Base-by-base conservation (phyloP, 2,888 invertebrate species). In the Laspeyria flexula region DNA sequence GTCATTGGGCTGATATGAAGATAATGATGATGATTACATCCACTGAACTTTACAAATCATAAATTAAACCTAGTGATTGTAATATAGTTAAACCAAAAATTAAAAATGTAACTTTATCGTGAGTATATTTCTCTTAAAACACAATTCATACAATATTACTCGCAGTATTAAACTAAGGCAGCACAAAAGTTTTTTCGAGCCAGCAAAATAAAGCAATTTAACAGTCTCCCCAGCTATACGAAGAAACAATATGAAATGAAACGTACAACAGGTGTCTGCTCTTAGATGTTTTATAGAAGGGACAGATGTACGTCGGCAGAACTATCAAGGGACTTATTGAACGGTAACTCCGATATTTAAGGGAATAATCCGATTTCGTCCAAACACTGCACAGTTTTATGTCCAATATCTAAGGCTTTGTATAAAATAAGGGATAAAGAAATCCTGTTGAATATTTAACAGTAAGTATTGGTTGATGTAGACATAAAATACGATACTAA, bases 241-340 rank as follows among this genome's bases (percentile, higher is more conserved):
- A 49, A 43, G 18, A 39, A 49, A 50, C 27, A 43, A 35, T 25
- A 39, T 31, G 11, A 38, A 16, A 56, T 56, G 49, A 43, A 41
- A 34, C 12, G 39, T 27, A 60, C 71, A 66, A 66, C 65, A 66
- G 65, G 71, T 66, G 65, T 70, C 57, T 35, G 49, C 66, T 61
- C 47, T 55, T 55, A 66, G 43, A 44, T 49, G 47, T 30, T 53
- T 60, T 53, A 52, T 27, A 18, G 35, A 55, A 49, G 41, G 37
- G 65, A 55, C 43, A 18, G 27, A 64, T 27, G 43, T 44, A 43
- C 34, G 44, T 33, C 31, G 49, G 33, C n/a, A 12, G 40, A 35
- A 46, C 50, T 49, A 55, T 42, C 12, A 7, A 23, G 41, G 27
- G 33, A 60, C 48, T 50, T 60, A 50, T 60, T 53, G 39, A 16